A percentile compares a stretch with the other conserved stretches of the same genome.
Conservation (phyloP, 2,888 invertebrate species). For the Heliothis peltigera region DNA sequence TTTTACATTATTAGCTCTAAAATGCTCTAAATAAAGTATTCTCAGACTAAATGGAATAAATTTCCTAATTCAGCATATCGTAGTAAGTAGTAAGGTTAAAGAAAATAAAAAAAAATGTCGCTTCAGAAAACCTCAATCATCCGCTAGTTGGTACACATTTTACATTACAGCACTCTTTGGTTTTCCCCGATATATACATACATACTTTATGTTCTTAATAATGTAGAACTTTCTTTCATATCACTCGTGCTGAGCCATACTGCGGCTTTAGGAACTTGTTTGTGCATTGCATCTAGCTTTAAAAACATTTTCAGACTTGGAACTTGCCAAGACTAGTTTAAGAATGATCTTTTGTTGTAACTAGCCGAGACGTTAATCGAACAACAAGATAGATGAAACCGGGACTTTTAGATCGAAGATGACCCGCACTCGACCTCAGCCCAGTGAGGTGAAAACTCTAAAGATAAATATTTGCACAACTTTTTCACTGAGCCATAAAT, state of each 20-base stretch:
- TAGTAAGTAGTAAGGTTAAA: not conserved
- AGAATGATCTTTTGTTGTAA: too few species aligned
- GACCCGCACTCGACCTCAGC: too few species aligned
- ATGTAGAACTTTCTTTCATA: constrained; percentile 48
- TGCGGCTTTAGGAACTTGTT: not conserved
- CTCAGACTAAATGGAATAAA: not conserved
- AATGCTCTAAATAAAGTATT: not conserved
- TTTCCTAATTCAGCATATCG: not conserved
- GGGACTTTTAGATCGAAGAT: too few species aligned
- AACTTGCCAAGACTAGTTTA: too few species aligned
- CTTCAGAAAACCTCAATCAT: constrained; percentile 14
- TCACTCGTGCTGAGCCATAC: constrained; percentile 12
- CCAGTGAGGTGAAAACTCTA: too few species aligned
- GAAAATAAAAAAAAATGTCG: not conserved
- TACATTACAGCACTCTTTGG: constrained; percentile 20
- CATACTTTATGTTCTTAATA: constrained; percentile 38
- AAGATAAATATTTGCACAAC: too few species aligned
- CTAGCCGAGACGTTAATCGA: too few species aligned
- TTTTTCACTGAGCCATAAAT: too few species aligned
- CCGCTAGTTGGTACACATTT: constrained; percentile 16
- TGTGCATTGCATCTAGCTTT: not conserved
- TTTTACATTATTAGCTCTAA: too few species aligned
- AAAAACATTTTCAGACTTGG: not conserved
- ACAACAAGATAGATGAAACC: too few species aligned
- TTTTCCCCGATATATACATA: constrained; percentile 32